Percentiles rank a stretch among this genome's conserved stretches.
Evolutionary conservation across 2,888 invertebrate genomes (phyloP).

Genomic region (Tetrapedia diversipes): DNA sequence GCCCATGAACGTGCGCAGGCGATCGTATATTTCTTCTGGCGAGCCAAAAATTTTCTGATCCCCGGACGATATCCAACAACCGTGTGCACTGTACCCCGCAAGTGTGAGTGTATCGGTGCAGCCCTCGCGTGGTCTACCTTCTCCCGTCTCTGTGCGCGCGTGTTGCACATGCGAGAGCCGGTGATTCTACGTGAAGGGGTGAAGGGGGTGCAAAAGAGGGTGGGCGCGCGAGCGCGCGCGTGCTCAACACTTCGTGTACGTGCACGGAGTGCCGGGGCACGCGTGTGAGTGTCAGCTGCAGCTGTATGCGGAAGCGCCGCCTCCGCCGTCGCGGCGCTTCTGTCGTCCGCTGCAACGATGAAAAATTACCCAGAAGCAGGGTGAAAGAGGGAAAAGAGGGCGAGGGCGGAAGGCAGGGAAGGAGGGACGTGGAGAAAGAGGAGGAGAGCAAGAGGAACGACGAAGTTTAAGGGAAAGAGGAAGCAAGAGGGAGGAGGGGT

Average conservation of each 20-base stretch:
- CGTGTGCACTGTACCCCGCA: constrained; percentile 52
- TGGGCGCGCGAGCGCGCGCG: constrained; percentile 21
- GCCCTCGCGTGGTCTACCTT: constrained; percentile 42
- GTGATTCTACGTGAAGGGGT: constrained; percentile 9
- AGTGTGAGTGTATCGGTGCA: constrained; percentile 49
- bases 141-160: constrained; percentile 15
- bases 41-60: constrained; percentile 65
- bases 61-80: constrained; percentile 63
- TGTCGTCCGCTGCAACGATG: constrained; percentile 81
- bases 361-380: constrained; percentile 82
- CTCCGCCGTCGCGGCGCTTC: constrained; percentile 75
- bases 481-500: constrained; percentile 25
- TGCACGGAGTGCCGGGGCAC: constrained; percentile 17
- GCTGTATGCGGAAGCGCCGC: constrained; percentile 72
- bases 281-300: constrained; percentile 46
- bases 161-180: constrained; percentile 35
- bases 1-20: constrained; percentile 10
- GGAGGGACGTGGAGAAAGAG: constrained; percentile 24
- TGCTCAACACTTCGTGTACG: constrained; percentile 11
- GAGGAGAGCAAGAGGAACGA: constrained; percentile 18
- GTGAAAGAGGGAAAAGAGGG: constrained; percentile 60
- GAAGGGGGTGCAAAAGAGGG: background rate
- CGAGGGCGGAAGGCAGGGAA: constrained; percentile 35
- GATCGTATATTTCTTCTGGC: constrained; percentile 43
- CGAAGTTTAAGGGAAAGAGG: constrained; percentile 18